Evolutionary conservation across 2,888 invertebrate species (phyloP).

Genomic region (Rotaria magnacalcarata): DNA sequence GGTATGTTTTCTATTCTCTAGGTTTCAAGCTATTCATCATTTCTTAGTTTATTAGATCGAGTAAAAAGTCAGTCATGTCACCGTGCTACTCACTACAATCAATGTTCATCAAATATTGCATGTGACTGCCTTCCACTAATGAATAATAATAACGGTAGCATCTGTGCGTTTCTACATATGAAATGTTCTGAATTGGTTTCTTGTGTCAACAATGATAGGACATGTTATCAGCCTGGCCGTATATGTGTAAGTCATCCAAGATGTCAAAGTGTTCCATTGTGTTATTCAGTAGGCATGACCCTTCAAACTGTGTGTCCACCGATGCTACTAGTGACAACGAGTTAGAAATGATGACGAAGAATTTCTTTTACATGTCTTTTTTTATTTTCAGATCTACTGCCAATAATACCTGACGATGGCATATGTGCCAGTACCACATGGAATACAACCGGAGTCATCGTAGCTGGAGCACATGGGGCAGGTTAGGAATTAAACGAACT

Average conservation of each 20-base stretch:
- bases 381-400: not conserved
- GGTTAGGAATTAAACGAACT: not conserved
- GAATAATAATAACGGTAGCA: not conserved
- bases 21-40: not conserved
- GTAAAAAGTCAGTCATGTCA: not conserved
- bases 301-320: no score
- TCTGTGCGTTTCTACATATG: not conserved
- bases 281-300: no score
- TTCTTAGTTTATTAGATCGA: not conserved
- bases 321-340: not conserved
- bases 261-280: no score
- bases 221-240: no score
- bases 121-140: not conserved
- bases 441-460: not conserved
- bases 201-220: not conserved
- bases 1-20: not conserved
- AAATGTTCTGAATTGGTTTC: not conserved
- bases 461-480: not conserved
- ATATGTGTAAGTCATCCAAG: no score
- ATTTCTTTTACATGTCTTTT: not conserved
- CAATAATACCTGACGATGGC: not conserved
- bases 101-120: not conserved
- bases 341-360: not conserved
- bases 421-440: not conserved
- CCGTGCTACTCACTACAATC: not conserved